Conservation (phyloP, 2,113 vertebrate genomes). For the Oriolus oriolus region DNA sequence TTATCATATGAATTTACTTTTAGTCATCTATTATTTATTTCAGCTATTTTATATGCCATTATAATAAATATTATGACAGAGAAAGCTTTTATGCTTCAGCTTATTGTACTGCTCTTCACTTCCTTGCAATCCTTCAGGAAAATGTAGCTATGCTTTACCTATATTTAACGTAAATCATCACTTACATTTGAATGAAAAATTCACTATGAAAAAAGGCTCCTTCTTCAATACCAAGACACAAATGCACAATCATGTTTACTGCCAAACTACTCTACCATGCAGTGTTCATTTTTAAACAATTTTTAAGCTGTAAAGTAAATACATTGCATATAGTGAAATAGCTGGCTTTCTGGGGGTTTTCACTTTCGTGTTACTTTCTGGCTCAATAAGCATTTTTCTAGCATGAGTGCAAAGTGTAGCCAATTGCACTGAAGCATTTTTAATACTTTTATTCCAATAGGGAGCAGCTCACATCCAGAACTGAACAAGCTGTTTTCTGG, state of each 20-base stretch:
- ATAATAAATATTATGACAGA: conserved; percentile 92
- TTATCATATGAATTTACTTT: conserved; percentile 88
- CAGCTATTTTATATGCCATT: conserved; percentile 94
- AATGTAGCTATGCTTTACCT: conserved; percentile 85
- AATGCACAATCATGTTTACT: conserved; percentile 73
- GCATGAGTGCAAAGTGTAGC: conserved; percentile 56
- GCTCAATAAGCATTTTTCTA: conserved; percentile 71
- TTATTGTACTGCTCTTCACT: conserved; percentile 81
- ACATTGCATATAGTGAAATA: conserved; percentile 57
- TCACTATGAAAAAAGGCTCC: conserved; percentile 69
- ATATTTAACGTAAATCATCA: conserved; percentile 90
- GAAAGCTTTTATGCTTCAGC: conserved; percentile 88
- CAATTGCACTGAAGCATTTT: conserved; percentile 62
- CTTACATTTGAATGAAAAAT: conserved; percentile 82
- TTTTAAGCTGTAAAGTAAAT: conserved; percentile 68
- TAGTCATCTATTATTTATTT: conserved; percentile 97
- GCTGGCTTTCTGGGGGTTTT: conserved; percentile 65
- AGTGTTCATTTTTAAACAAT: conserved; percentile 69
- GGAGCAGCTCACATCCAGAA: conserved; percentile 5
- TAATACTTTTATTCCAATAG: conserved; percentile 60
- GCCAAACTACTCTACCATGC: conserved; percentile 46
- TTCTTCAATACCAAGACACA: conserved; percentile 67
- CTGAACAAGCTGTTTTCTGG: conserved; percentile 14
- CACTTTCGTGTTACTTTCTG: conserved; percentile 68
- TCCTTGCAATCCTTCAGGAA: conserved; percentile 91